phyloP scores from a whole-genome alignment of 2,888 invertebrate genomes.

The Dimorphilus gyrociliatus region DNA sequence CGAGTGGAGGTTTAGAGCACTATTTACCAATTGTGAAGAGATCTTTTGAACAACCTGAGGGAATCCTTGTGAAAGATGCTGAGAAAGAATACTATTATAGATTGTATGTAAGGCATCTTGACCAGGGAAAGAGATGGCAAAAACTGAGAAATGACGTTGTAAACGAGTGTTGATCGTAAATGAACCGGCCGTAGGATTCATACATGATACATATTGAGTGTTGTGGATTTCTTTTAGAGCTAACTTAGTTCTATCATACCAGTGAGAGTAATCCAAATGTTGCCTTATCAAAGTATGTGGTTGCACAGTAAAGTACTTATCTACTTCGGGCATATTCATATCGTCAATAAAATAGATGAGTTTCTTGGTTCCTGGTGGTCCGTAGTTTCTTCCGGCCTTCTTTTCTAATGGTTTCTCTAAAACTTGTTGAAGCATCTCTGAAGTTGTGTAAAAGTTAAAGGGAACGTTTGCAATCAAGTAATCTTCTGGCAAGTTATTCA shows the following conservation, averaged over 20 bases:
- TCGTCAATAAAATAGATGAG: conserved; percentile 89
- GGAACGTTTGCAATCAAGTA: conserved; percentile 79
- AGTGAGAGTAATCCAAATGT: conserved; percentile 85
- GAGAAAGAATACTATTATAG: conserved; percentile 61
- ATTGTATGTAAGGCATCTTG: conserved; percentile 66
- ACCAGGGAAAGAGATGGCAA: conserved; percentile 57
- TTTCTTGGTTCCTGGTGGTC: conserved; percentile 82
- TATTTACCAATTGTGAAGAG: conserved; percentile 56
- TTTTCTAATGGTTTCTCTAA: conserved; percentile 86
- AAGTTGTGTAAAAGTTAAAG: conserved; percentile 88
- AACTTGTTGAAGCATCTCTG: conserved; percentile 50
- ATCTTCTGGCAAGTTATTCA: conserved; percentile 53
- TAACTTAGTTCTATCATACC: conserved; percentile 82
- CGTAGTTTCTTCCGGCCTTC: conserved; percentile 86
- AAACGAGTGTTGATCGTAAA: conserved; percentile 87
- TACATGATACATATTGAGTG: conserved; percentile 87
- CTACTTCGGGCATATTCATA: conserved; percentile 95
- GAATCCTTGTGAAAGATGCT: conserved; percentile 18
- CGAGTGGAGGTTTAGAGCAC: conserved; percentile 66
- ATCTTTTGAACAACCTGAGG: conserved; percentile 50
- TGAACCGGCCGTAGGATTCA: conserved; percentile 95
- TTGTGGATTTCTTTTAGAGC: conserved; percentile 84
- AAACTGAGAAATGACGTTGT: conserved; percentile 46
- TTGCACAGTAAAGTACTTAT: conserved; percentile 83
- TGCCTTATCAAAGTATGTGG: conserved; percentile 88